Base-by-base conservation (phyloP, 2,888 invertebrate species). In the Calliphora vomitoria region DNA sequence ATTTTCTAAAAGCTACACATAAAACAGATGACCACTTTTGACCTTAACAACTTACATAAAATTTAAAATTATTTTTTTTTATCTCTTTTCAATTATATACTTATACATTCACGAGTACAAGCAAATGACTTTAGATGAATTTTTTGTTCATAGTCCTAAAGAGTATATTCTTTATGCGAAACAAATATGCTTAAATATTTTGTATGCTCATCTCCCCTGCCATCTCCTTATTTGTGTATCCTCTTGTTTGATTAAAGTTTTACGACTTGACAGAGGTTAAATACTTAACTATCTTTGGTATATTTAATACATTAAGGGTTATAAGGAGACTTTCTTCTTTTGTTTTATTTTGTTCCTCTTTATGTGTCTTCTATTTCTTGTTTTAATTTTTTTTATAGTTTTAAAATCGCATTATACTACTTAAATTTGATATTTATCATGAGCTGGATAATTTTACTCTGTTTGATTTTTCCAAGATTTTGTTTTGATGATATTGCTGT, bases 241-340 rank as follows among this genome's bases (percentile, higher is more conserved):
- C 64, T 76, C 15, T 71, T 55, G 47, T 81, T 85, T 74, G 18
- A 74, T 62, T 66, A 41, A 79, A 75, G 44, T 68, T 69, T 82
- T 13, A 47, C 35, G 6, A 75, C 20, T 44, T 53, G 50, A 25
- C 74, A 20, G 78, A 44, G 68, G 68, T 82, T 79, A 86, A 86
- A 55, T 62, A 35, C 74, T 82, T 86, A 44, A 69, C 69, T 31
- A 68, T 66, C 64, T 75, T 60, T 41, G 68, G 47, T 64, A 38
- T 11, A 38, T 55, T 66, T 78, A 20, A 76, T 58, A 71, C 68
- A 75, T 81, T 76, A 35, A 76, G 44, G 53, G 55, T 75, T 53
- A 55, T 38, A 50, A 60, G 25, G 5, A 78, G n/a, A 41, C 66
- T 58, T 55, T 44, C 18, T 62, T 64, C 44, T n/a, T 18, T 79